These are phyloP conservation scores for Blastobasis lacticolella DNA, from an alignment of 2,888 invertebrate species.

Conservation along the genomic window DNA sequence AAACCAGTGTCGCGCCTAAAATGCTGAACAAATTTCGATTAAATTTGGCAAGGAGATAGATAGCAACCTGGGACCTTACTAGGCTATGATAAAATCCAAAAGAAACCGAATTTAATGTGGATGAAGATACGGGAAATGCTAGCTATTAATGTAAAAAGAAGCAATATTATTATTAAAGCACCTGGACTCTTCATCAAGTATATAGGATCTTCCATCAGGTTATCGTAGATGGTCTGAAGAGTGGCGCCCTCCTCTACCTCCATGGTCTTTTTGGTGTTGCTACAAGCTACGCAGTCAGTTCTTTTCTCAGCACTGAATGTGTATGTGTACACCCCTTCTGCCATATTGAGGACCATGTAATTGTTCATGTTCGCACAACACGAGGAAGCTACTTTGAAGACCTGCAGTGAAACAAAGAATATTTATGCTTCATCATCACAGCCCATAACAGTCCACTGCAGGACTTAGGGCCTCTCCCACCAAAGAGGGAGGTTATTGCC, in stretches of 20 bases:
- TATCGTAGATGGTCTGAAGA: constrained; percentile 86
- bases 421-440: too few species aligned
- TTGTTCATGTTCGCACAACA: constrained; percentile 93
- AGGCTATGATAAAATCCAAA: too few species aligned
- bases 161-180: background rate
- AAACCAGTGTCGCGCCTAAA: too few species aligned
- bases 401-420: constrained; percentile 51
- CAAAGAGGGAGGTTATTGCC: too few species aligned
- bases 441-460: too few species aligned
- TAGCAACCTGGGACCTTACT: too few species aligned
- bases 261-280: constrained; percentile 79
- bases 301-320: constrained; percentile 94
- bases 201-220: constrained; percentile 82
- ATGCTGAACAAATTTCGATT: too few species aligned
- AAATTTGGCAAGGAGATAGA: too few species aligned
- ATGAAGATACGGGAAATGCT: too few species aligned
- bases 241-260: constrained; percentile 75
- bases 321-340: constrained; percentile 96
- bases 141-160: too few species aligned
- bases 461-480: too few species aligned
- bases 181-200: constrained; percentile 95
- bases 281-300: constrained; percentile 91
- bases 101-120: too few species aligned
- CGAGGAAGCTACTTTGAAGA: constrained; percentile 96
- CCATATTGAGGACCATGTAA: constrained; percentile 97